phyloP scores from a whole-genome alignment of 2,113 vertebrate genomes.

The Paramisgurnus dabryanus region DNA sequence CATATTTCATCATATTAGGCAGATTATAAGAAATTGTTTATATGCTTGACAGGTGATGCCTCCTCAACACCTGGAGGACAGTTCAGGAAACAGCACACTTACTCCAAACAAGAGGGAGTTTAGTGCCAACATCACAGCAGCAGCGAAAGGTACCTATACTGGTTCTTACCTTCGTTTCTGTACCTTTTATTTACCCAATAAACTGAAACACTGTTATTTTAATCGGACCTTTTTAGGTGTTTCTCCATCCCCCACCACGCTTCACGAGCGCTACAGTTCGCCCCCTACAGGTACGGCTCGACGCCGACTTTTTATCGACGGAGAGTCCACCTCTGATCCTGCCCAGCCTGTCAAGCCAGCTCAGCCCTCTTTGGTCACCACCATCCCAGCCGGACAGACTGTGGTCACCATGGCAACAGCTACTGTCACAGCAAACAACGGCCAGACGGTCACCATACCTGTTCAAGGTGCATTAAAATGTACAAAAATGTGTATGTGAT shows the following conservation, averaged over 20 bases:
- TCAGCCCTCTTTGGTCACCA: constrained; percentile 65
- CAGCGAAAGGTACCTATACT: constrained; percentile 59
- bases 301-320: constrained; percentile 89
- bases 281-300: constrained; percentile 90
- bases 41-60: constrained; percentile 83
- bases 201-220: not conserved
- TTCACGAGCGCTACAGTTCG: constrained; percentile 95
- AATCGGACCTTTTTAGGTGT: constrained; percentile 68
- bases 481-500: too few species aligned
- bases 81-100: constrained; percentile 34
- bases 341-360: constrained; percentile 64
- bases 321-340: constrained; percentile 66
- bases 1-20: too few species aligned
- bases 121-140: constrained; percentile 65
- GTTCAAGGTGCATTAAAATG: constrained; percentile 75
- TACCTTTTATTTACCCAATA: not conserved
- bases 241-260: constrained; percentile 80
- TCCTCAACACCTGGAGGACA: constrained; percentile 83
- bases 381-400: constrained; percentile 77
- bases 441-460: constrained; percentile 82
- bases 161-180: not conserved
- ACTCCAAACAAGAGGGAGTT: constrained; percentile 67
- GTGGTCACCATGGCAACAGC: constrained; percentile 79
- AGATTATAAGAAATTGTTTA: not conserved
- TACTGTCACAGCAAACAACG: constrained; percentile 67